A percentile compares a stretch with the other conserved stretches of the same genome.
These are phyloP conservation scores for Orius insidiosus DNA, from an alignment of 1,140 invertebrate species.

Conservation along the genomic window DNA sequence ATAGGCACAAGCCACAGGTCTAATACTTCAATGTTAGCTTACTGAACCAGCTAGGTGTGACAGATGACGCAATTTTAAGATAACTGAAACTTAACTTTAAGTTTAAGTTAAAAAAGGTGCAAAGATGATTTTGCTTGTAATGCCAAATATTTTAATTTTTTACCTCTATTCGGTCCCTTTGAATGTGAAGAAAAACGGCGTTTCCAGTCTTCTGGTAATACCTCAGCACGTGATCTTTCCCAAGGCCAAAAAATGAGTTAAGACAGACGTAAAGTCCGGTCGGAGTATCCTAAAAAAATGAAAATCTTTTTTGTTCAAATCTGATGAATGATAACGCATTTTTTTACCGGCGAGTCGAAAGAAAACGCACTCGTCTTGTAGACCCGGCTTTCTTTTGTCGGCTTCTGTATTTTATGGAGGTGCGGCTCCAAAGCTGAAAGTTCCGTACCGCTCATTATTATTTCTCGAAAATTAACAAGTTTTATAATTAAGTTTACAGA, in stretches of 20 bases:
- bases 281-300: constrained; percentile 53
- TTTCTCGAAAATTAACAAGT: no score
- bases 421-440: background rate
- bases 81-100: no score
- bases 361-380: constrained; percentile 96
- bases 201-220: constrained; percentile 66
- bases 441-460: no score
- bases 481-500: no score
- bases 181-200: constrained; percentile 71
- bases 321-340: constrained; percentile 6
- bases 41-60: no score
- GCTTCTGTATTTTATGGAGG: constrained; percentile 22
- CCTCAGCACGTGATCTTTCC: constrained; percentile 56
- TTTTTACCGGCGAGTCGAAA: constrained; percentile 90
- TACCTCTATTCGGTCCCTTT: constrained; percentile 55
- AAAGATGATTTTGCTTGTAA: no score
- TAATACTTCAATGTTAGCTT: no score
- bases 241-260: constrained; percentile 73
- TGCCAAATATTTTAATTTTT: no score
- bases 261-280: constrained; percentile 83
- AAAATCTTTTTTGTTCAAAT: constrained; percentile 7
- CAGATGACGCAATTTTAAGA: no score
- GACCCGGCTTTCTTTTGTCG: constrained; percentile 50
- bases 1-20: no score
- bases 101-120: no score